Base-by-base conservation (phyloP, 2,113 vertebrate species). In the Misgurnus mizolepis region DNA sequence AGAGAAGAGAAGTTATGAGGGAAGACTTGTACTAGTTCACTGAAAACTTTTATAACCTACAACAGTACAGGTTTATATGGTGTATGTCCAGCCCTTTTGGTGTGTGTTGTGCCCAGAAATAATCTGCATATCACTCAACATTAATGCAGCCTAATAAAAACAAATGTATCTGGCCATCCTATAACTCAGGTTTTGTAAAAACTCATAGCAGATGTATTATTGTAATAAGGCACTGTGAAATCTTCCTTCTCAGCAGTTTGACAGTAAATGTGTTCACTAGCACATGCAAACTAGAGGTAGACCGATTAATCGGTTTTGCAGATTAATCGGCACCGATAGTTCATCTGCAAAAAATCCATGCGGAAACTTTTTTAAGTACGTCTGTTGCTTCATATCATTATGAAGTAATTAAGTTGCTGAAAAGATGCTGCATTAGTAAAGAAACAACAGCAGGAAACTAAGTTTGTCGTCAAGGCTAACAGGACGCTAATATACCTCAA, bases 1-100 rank as follows among this genome's bases (percentile, higher is more conserved):
- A 11, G 80, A 69, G 70, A 55, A 66, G 62, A 14, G 53, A 81
- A 68, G 72, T 49, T 67, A 69, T 53, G 41, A 74, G 61, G 65
- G 47, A 76, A 43, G 79, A 73, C 62, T 75, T 34, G 27, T 34
- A 34, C 27, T 34, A 34, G 27, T 34, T 34, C 27, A 34, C 27
- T 45, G 8, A 45, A 45, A 45, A 45, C 4, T 14, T 14, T 53
- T 7, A 11, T 10, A 14, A 15, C 50, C 12, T 8, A 7, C 47
- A 4, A 55, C 14, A 7, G 22, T 18, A 9, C 40, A 27, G 41
- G 15, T 61, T 4, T 61, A 18, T 45, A 4, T 3, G n/a, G n/a
- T 70, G 15, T 45, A 18, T 67, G 40, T 45, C 8, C 7, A 6
- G 50, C 50, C 4, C 50, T 53, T 12, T 4, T 5, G 49, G 50